Base-by-base conservation (phyloP, 2,888 invertebrate genomes). In the Dasysyrphus albostriatus region DNA sequence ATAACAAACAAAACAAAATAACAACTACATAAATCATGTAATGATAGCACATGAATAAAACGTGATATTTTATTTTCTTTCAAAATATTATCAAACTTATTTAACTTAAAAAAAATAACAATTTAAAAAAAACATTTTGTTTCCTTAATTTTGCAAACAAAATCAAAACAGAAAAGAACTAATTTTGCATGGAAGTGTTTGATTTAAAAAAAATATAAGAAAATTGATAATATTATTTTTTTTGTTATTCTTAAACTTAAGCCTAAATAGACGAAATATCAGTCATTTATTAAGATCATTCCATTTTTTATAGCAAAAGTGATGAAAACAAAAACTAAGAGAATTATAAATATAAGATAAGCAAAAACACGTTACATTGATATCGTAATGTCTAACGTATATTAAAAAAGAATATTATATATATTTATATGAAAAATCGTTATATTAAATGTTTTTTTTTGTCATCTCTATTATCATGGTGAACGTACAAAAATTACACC, bases 381-480 rank as follows among this genome's bases (percentile, higher is more conserved):
- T 87, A 84, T 70, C 87, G 77, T 82, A 87, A 87, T 87, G 78
- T 74, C 87, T 85, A 84, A 84, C 88, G 81, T 88, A 87, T 87
- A 88, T 79, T 49, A 32, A 49, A 34, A 81, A 81, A 74, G 19
- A 83, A 81, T 54, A 75, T 67, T 81, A 37, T 84, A 63, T 88
- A 54, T 85, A 56, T 83, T 29, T 77, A 80, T 85, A 74, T 85
- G 82, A 44, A 70, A 80, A 81, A 59, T 70, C 81, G 82, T 80
- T 83, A 85, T 58, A 77, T 67, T 65, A 58, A 88, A 88, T 88
- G 81, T 90, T 88, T 88, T 90, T 90, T 90, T 89, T 90, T 61
- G 54, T 61, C 90, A 90, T 67, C 49, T 75, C 78, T 88, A 89
- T 88, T 89, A 89, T 89, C 90, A 89, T 90, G 90, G 90, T 88